A percentile compares a stretch with the other conserved stretches of the same genome.
phyloP scores from a whole-genome alignment of 2,888 invertebrate genomes.

The Folsomia manolachei region DNA sequence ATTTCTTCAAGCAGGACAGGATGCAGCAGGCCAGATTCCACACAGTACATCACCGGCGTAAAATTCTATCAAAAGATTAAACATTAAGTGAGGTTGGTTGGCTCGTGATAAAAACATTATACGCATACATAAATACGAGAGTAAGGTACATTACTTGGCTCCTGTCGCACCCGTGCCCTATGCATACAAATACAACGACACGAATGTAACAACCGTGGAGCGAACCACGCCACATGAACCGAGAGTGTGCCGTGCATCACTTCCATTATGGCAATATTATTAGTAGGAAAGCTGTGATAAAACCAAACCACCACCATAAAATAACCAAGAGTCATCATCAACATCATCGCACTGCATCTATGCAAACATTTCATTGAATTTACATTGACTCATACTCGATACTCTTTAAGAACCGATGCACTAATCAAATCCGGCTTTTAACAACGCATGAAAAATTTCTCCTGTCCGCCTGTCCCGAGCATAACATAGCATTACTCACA shows the following conservation, averaged over 20 bases:
- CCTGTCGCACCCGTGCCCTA: not conserved
- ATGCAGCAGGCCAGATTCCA: not conserved
- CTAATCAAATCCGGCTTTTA: too few species aligned
- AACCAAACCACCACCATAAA: not conserved
- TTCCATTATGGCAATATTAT: slow-evolving; percentile 24
- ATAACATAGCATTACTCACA: too few species aligned
- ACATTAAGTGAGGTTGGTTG: not conserved
- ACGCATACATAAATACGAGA: not conserved
- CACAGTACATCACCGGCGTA: not conserved
- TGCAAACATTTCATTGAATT: too few species aligned
- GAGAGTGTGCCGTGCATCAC: slow-evolving; percentile 38
- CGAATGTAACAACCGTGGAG: slow-evolving; percentile 28
- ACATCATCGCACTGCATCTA: not conserved
- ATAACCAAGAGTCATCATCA: too few species aligned
- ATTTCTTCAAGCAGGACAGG: not conserved
- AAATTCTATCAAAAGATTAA: not conserved
- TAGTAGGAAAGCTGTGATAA: slow-evolving; percentile 10
- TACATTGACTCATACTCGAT: too few species aligned
- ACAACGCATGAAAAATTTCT: too few species aligned
- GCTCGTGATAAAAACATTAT: not conserved
- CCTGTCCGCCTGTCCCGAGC: too few species aligned
- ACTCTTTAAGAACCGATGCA: too few species aligned
- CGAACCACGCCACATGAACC: slow-evolving; percentile 33
- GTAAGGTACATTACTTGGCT: not conserved
- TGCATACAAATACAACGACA: not conserved